These are phyloP conservation scores for Apeltes quadracus DNA, from an alignment of 2,113 vertebrate species.

Conservation along the genomic window DNA sequence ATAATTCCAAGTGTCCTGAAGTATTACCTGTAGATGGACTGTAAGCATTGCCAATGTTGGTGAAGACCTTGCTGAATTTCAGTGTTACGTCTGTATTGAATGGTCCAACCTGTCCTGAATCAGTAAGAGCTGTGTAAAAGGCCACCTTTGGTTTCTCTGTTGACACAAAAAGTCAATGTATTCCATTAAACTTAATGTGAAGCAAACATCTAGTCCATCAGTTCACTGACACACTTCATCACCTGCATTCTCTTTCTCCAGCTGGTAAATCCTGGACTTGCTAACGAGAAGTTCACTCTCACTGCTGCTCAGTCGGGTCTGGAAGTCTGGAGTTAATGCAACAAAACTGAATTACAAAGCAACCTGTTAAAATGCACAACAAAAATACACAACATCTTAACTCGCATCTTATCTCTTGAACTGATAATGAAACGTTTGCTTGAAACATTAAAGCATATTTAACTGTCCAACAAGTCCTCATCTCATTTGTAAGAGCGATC, in stretches of 20 bases:
- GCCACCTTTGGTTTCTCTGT: slow-evolving; percentile 25
- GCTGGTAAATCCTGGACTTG: slow-evolving; percentile 8
- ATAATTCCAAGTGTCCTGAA: neutral
- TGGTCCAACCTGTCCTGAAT: neutral
- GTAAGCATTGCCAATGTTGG: slow-evolving; percentile 22
- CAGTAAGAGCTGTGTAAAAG: slow-evolving; percentile 19
- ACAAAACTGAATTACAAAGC: neutral
- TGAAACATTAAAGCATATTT: neutral
- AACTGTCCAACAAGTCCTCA: neutral
- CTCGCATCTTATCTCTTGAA: too few species aligned
- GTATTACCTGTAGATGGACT: slow-evolving; percentile 28
- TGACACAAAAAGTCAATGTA: neutral
- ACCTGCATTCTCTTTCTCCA: slow-evolving; percentile 2
- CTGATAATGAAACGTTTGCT: neutral
- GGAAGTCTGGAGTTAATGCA: neutral
- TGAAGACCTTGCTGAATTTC: slow-evolving; percentile 17
- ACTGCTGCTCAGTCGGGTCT: slow-evolving; percentile 20
- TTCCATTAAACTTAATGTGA: neutral
- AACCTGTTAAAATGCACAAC: neutral
- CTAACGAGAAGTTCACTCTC: slow-evolving; percentile 5
- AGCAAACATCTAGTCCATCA: neutral
- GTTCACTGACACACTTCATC: neutral
- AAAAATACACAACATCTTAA: too few species aligned
- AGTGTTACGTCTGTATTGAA: neutral
- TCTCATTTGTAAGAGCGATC: neutral